These are phyloP conservation scores for Cetoscarus ocellatus DNA, from an alignment of 2,797 vertebrate species.

Conservation along the genomic window DNA sequence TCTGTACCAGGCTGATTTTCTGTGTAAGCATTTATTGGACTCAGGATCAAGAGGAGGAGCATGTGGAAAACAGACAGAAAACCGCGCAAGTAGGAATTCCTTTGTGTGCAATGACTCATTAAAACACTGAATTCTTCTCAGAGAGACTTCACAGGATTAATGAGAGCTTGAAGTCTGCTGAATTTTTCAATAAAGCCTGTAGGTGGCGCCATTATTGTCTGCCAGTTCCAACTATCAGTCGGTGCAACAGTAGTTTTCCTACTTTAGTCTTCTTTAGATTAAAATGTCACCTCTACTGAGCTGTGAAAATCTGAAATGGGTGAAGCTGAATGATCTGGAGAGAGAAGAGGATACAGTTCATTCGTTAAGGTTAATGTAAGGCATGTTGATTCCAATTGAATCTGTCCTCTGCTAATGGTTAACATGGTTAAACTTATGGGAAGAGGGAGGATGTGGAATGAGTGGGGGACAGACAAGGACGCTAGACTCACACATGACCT, in stretches of 20 bases:
- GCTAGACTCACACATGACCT: not conserved
- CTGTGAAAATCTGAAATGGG: not conserved
- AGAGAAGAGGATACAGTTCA: not conserved
- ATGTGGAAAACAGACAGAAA: too few species aligned
- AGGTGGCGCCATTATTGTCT: too few species aligned
- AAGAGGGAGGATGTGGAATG: not conserved
- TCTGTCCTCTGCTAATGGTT: conserved; percentile 15
- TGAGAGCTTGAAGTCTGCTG: too few species aligned
- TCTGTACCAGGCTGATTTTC: not conserved
- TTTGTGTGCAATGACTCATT: too few species aligned
- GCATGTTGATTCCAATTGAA: conserved; percentile 16
- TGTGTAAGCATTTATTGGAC: not conserved
- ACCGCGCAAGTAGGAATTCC: too few species aligned
- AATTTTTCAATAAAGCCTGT: too few species aligned
- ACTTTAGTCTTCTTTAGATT: not conserved
- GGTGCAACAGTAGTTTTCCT: not conserved
- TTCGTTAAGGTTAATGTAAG: conserved; percentile 10
- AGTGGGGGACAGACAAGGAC: conserved; percentile 7
- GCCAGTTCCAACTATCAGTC: not conserved
- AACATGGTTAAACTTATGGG: conserved; percentile 17
- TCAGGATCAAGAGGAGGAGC: not conserved
- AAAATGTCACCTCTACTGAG: not conserved
- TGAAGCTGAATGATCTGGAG: not conserved
- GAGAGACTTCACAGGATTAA: too few species aligned
- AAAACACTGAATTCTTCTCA: too few species aligned